Conservation (phyloP, 2,113 vertebrate species). For the Anseranas semipalmata region DNA sequence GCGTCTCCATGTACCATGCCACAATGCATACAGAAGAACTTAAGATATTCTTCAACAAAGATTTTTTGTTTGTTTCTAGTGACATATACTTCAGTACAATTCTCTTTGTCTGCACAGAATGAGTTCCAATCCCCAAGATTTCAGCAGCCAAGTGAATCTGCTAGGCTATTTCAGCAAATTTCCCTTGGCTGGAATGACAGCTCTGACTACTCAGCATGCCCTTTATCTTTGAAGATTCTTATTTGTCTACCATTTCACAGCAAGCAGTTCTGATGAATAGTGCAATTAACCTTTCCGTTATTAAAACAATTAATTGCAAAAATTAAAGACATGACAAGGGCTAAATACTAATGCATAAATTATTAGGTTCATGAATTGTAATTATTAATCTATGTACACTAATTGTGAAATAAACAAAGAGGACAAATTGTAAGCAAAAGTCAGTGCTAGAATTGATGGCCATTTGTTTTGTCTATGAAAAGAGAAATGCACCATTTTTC, state of each 20-base stretch:
- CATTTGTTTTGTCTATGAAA: conserved; percentile 37
- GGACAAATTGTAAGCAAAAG: conserved; percentile 54
- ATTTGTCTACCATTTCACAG: conserved; percentile 70
- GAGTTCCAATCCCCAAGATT: not conserved
- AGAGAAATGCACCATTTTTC: conserved; percentile 16
- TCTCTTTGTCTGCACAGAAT: not conserved
- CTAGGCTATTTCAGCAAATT: not conserved
- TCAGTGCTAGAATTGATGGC: conserved; percentile 39
- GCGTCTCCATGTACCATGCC: accelerated
- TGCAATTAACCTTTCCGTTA: conserved; percentile 78
- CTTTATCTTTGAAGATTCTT: conserved; percentile 73
- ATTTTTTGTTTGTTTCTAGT: not conserved
- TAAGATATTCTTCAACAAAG: accelerated
- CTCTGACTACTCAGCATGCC: conserved; percentile 56
- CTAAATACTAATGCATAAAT: conserved; percentile 80
- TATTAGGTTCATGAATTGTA: conserved; percentile 76
- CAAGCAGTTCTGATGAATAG: conserved; percentile 76
- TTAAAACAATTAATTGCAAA: conserved; percentile 81
- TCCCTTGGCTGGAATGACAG: conserved; percentile 49
- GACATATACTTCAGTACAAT: not conserved
- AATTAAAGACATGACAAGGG: conserved; percentile 77
- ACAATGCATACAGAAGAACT: not conserved
- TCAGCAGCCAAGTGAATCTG: not conserved
- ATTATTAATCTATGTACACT: conserved; percentile 74
- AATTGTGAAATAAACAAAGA: conserved; percentile 75